Base-by-base conservation (phyloP, 2,797 vertebrate genomes). In the Cephalopachus bancanus region DNA sequence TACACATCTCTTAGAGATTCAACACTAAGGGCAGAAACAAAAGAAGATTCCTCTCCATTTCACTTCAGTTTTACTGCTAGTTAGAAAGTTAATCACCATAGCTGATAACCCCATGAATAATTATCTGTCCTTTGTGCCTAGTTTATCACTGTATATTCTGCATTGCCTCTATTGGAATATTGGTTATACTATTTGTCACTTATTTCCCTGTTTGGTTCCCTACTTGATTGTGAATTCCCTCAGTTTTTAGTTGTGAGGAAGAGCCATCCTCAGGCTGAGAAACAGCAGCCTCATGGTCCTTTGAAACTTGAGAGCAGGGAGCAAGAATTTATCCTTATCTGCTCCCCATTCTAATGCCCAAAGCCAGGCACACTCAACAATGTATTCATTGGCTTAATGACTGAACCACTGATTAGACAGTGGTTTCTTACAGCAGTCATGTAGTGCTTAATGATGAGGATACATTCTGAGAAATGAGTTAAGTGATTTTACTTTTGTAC, bases 311-410 rank as follows among this genome's bases (percentile, higher is more conserved):
- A 95, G 30, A 89, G 30, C 20, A 64, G 20, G 28, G 37, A 95
- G 76, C 60, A 76, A 89, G 17, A 64, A 12, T 14, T 83, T 91
- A 59, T 22, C 57, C 33, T 83, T 49, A 49, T 53, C 28, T 67
- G n/a, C 5, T 76, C 22, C 59, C 55, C 17, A 12, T 62, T 33
- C 28, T 24, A 79, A 53, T 64, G 22, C 4, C 24, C 37, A 85
- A 44, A 79, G 57, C 33, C 83, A 93, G 53, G 55, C 22, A 86
- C 51, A 78, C 30, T 26, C 71, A 83, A 55, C 44, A 30, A 9
- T 17, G 55, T 88, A 55, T 53, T 96, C 33, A 60, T 20, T 85
- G 62, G 78, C 64, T 83, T 86, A 79, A 76, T 89, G 44, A 75
- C 11, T 71, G 51, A 91, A 28, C n/a, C n/a, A 57, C 22, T 74